Base-by-base conservation (phyloP, 2,113 vertebrate genomes). In the Rhadina sibilatrix region DNA sequence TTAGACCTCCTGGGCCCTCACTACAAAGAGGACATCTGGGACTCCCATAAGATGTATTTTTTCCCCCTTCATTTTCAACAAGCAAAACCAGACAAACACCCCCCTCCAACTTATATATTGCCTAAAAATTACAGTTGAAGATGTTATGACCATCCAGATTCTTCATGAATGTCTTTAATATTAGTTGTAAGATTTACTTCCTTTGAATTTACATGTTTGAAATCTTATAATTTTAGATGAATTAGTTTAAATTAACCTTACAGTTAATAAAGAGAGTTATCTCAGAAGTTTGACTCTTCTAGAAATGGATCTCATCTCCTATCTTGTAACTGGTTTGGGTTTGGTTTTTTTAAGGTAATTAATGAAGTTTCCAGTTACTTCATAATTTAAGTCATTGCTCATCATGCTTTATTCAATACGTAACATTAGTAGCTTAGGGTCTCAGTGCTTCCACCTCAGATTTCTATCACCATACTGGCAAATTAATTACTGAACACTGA, bases 81-180 rank as follows among this genome's bases (percentile, higher is more conserved):
- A 44, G 12, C 1, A 63, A 33, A 46, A 56, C 0, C 2, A 50
- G 12, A 18, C 3, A 47, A 33, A 30, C 0, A 0, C 4, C 2
- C 1, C 3, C 3, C 16, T 4, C 5, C 1, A 63, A 21, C 12
- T 38, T 40, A 17, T 16, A 64, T 60, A 52, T 65, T 83, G 6
- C 33, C 27, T 60, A 22, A 54, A 9, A 46, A 47, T 47, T 19
- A 66, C 14, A 54, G 12, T 12, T 42, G 13, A 71, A 66, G 38
- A 47, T 52, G 8, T 54, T 57, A 66, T 9, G 12, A 4, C 2
- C 8, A 59, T 59, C 2, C 27, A 76, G 3, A 30, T 72, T 74
- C 31, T 87, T 52, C 52, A 17, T 47, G 2, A 46, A 2, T 2
- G 3, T 75, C 5, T 47, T 74, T 38, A 57, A 57, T 9, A 9